Conservation (phyloP, 2,888 invertebrate species). For the Caprella mutica region DNA sequence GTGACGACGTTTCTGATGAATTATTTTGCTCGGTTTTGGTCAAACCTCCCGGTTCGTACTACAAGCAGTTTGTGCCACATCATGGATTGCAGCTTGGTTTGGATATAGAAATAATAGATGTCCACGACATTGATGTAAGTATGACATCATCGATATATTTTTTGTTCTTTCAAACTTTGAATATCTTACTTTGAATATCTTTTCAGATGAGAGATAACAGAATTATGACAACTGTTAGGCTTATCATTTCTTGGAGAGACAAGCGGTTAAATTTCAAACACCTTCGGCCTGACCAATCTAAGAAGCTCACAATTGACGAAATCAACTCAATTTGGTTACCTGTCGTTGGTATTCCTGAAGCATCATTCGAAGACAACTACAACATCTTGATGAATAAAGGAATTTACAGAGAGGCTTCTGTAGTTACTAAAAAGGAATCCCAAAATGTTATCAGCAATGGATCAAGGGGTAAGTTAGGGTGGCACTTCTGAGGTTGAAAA, state of each 20-base stretch:
- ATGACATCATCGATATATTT: background rate
- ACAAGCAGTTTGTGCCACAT: slow-evolving; percentile 12
- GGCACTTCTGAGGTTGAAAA: too few species aligned
- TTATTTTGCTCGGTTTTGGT: slow-evolving; percentile 12
- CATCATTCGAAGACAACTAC: slow-evolving; percentile 20
- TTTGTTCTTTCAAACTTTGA: background rate
- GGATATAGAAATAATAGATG: slow-evolving; percentile 9
- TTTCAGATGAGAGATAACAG: slow-evolving; percentile 17
- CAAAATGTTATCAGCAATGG: background rate
- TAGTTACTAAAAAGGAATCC: background rate
- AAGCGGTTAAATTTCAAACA: slow-evolving; percentile 13
- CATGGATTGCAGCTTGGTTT: slow-evolving; percentile 5
- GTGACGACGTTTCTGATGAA: slow-evolving; percentile 20
- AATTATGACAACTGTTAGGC: slow-evolving; percentile 2
- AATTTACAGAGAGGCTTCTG: background rate
- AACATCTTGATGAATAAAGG: slow-evolving; percentile 8
- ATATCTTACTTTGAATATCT: background rate
- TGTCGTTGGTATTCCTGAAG: slow-evolving; percentile 6
- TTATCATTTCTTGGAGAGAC: slow-evolving; percentile 15
- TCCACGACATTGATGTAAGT: slow-evolving; percentile 24
- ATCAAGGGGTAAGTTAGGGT: slow-evolving; percentile 1
- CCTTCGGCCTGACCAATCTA: background rate
- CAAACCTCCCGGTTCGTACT: slow-evolving; percentile 14
- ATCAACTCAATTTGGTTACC: slow-evolving; percentile 17
- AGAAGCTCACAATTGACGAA: slow-evolving; percentile 4